Evolutionary conservation across 2,113 vertebrate species (phyloP), one percentile per base, ranked within the genome.

Genomic region (Laterallus jamaicensis): DNA sequence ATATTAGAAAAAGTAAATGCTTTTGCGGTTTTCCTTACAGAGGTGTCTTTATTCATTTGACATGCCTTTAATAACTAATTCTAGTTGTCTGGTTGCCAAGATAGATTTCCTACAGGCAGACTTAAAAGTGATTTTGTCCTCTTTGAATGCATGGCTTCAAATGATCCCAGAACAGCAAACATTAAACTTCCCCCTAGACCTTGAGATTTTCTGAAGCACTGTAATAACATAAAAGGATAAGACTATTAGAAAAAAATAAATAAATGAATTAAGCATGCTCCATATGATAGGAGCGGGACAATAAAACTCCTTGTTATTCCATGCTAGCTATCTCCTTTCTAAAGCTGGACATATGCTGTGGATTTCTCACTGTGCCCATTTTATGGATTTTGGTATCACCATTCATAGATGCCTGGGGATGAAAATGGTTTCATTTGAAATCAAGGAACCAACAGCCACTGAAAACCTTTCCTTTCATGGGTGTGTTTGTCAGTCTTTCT

Each of bases 21-120:
- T 96, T 97, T 98, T 98, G 98, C 32, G 97, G 98, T 98, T 98
- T 98, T 96, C 98, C 97, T 97, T 97, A 98, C 98, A 98, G 97
- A 98, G 97, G 97, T 98, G 98, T 98, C 98, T 98, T 98, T 98
- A 98, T 98, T 98, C 98, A 97, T 98, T 96, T 98, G 98, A 98
- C 97, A 98, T 98, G 98, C 98, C 97, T 98, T 98, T 98, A 99
- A 99, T 98, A 98, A 98, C 97, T 98, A 98, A 98, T 98, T 98
- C 98, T 98, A 95, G 97, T 96, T 98, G 98, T 97, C 98, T 98
- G 97, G 97, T 98, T 98, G 98, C 98, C 97, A 98, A 98, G 97
- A 98, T 97, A 98, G 97, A 98, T 98, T 98, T 99, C 98, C 98
- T 98, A 98, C 97, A 96, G 98, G 98, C 98, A 97, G 97, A 98